Conservation (phyloP, 2,113 vertebrate species). For the Engraulis encrasicolus region DNA sequence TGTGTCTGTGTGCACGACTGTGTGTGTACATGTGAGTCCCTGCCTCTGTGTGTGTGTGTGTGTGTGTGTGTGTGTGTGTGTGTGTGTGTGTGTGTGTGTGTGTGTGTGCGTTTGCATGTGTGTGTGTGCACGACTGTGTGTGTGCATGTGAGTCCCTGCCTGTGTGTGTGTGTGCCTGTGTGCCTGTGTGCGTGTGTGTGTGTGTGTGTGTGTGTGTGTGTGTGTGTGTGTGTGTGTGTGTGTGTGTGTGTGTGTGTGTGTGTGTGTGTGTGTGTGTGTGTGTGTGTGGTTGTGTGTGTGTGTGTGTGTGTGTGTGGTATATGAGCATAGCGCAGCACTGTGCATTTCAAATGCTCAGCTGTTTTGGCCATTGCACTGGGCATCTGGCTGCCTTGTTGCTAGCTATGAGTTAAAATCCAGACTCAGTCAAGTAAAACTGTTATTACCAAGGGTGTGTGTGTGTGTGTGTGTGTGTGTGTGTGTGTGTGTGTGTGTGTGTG, state of each 20-base stretch:
- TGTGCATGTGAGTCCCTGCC: too few relatives aligned
- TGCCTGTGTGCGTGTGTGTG: constrained; percentile 11
- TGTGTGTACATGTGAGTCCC: too few relatives aligned
- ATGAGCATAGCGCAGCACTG: too few relatives aligned
- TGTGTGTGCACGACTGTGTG: neutral
- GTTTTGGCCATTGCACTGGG: too few relatives aligned
- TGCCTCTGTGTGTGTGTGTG: neutral
- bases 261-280: too few relatives aligned
- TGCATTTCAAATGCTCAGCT: too few relatives aligned
- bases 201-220: too few relatives aligned
- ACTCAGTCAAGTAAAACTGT: neutral
- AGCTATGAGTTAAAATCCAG: neutral
- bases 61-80: neutral
- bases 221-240: neutral
- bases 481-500: too few relatives aligned
- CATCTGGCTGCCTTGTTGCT: neutral
- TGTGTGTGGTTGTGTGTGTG: too few relatives aligned
- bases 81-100: neutral
- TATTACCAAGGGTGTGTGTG: neutral
- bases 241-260: constrained; percentile 16
- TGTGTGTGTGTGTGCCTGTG: neutral
- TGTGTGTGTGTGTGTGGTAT: too few relatives aligned
- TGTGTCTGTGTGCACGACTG: constrained; percentile 19
- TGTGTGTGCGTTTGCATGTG: constrained; percentile 28
- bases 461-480: too few relatives aligned